Evolutionary conservation across 2,797 vertebrate species (phyloP).

Genomic region (Sebastes matsubarae): DNA sequence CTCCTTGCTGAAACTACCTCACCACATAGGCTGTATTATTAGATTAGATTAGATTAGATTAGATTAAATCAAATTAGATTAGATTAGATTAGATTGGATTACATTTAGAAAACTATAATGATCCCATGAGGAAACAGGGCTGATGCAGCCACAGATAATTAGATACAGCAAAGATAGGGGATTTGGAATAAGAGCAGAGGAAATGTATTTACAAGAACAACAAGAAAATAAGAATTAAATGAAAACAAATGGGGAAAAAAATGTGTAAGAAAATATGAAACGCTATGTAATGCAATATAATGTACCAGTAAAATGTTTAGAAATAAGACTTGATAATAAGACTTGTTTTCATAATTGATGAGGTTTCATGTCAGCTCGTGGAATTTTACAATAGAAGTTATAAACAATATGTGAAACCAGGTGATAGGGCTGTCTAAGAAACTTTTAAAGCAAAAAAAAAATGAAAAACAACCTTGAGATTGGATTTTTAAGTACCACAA

Average conservation of each 20-base stretch:
- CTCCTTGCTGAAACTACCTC: constrained; percentile 61
- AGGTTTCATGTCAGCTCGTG: neutral
- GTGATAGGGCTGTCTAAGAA: neutral
- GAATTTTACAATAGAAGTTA: neutral
- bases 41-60: constrained; percentile 53
- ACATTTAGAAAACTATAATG: constrained; percentile 21
- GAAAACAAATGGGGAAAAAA: neutral
- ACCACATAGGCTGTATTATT: constrained; percentile 38
- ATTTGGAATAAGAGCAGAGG: constrained; percentile 21
- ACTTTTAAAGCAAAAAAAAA: neutral
- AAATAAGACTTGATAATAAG: neutral
- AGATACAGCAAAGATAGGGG: constrained; percentile 10
- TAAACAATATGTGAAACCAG: neutral
- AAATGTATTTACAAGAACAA: constrained; percentile 36
- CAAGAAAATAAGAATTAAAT: neutral
- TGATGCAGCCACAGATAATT: constrained; percentile 28
- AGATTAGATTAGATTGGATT: constrained; percentile 29
- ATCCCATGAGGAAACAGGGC: constrained; percentile 26
- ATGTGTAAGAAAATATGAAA: neutral
- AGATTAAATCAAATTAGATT: constrained; percentile 36
- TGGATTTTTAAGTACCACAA: neutral
- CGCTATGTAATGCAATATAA: neutral
- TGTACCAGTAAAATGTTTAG: neutral
- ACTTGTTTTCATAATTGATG: neutral
- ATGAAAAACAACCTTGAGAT: neutral